phyloP scores from a whole-genome alignment of 2,797 vertebrate species.

The Luscinia luscinia region DNA sequence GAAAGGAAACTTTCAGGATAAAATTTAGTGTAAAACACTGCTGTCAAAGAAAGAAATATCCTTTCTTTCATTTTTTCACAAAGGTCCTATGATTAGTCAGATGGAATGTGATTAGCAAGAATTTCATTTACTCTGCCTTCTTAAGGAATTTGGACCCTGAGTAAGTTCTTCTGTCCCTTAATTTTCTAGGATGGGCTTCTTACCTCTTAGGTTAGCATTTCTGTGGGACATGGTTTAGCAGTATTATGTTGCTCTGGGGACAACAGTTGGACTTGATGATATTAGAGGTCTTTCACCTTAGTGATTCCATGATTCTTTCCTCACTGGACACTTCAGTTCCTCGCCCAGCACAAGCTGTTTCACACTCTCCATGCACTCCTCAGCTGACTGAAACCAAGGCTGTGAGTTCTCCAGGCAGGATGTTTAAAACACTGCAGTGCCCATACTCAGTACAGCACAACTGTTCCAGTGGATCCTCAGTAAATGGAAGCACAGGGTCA shows the following conservation, averaged over 20 bases:
- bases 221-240: not conserved
- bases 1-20: not conserved
- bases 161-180: not conserved
- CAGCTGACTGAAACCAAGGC: not conserved
- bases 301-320: not conserved
- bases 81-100: not conserved
- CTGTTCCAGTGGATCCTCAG: not conserved
- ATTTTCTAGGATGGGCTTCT: not conserved
- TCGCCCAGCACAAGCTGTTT: not conserved
- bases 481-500: not conserved
- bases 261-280: not conserved
- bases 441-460: not conserved
- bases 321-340: not conserved
- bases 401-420: not conserved
- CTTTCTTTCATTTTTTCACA: not conserved
- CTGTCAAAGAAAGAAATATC: not conserved
- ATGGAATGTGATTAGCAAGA: not conserved
- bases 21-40: not conserved
- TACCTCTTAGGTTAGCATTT: not conserved
- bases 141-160: not conserved
- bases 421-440: accelerated
- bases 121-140: not conserved
- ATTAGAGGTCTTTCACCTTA: not conserved
- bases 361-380: not conserved
- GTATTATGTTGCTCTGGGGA: no score